A percentile compares a stretch with the other conserved stretches of the same genome.
Conservation (phyloP, 2,888 invertebrate species). For the Cryptops parisi region DNA sequence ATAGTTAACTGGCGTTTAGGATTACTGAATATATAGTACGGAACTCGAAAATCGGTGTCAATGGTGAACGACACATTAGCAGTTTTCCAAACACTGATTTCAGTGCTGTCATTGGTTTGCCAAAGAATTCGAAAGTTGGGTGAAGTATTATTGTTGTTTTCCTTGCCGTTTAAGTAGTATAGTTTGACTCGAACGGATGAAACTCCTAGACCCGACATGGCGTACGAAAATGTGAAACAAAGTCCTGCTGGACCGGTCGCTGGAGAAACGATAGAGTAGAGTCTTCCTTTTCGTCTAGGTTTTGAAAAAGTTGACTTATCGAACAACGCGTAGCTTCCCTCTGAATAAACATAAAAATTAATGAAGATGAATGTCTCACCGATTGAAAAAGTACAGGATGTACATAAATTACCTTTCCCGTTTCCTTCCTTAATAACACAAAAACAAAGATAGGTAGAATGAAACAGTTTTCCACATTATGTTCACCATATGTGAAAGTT, state of each 20-base stretch:
- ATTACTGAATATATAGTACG: not conserved
- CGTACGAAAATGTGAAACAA: constrained; percentile 4
- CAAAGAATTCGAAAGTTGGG: not conserved
- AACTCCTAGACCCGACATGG: constrained; percentile 1
- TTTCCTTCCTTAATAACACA: too few species aligned
- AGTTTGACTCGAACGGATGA: not conserved
- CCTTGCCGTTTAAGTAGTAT: not conserved
- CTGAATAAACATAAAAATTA: too few species aligned
- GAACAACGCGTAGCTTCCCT: not conserved
- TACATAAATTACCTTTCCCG: too few species aligned
- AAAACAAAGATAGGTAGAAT: too few species aligned
- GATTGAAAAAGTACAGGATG: too few species aligned
- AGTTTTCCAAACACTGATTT: not conserved
- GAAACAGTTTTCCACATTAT: too few species aligned
- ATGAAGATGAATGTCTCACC: too few species aligned
- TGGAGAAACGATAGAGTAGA: not conserved
- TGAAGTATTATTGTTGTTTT: not conserved
- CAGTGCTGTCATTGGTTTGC: not conserved
- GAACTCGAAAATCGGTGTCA: not conserved
- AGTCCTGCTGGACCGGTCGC: constrained; percentile 6
- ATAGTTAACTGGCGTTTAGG: not conserved
- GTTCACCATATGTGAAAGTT: too few species aligned
- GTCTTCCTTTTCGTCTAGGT: not conserved
- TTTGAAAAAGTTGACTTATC: not conserved
- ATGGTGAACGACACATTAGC: constrained; percentile 7